phyloP scores from a whole-genome alignment of 2,797 vertebrate genomes.

The Mormyrops attenuatus region DNA sequence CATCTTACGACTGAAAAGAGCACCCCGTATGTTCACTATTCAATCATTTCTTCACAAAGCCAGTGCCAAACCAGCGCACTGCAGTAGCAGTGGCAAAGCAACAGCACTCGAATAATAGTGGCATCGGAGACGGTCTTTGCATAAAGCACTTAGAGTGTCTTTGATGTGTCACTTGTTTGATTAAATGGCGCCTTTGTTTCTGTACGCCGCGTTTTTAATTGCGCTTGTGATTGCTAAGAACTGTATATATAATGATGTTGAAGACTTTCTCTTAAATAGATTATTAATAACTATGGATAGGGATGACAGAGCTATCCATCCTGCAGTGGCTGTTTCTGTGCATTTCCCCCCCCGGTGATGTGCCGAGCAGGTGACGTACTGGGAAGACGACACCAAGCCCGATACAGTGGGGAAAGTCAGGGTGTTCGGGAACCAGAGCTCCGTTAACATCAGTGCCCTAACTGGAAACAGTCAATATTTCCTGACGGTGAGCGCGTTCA shows the following conservation, averaged over 20 bases:
- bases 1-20: constrained; percentile 52
- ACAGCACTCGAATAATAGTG: constrained; percentile 50
- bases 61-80: constrained; percentile 48
- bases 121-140: constrained; percentile 34
- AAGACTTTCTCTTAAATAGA: neutral
- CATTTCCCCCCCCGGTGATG: neutral
- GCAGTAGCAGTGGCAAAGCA: constrained; percentile 50
- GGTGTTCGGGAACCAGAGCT: constrained; percentile 77
- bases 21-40: constrained; percentile 41
- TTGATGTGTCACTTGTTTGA: neutral
- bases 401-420: constrained; percentile 80
- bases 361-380: constrained; percentile 75
- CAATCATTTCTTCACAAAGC: constrained; percentile 52
- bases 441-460: constrained; percentile 74
- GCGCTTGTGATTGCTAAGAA: neutral
- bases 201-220: neutral
- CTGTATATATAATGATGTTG: neutral
- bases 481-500: constrained; percentile 79
- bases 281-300: neutral
- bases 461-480: constrained; percentile 78
- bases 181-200: neutral
- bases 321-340: neutral
- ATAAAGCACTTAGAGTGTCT: neutral
- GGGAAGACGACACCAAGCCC: constrained; percentile 83
- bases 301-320: neutral